phyloP scores from a whole-genome alignment of 2,113 vertebrate species.

The Trichomycterus rosablanca region DNA sequence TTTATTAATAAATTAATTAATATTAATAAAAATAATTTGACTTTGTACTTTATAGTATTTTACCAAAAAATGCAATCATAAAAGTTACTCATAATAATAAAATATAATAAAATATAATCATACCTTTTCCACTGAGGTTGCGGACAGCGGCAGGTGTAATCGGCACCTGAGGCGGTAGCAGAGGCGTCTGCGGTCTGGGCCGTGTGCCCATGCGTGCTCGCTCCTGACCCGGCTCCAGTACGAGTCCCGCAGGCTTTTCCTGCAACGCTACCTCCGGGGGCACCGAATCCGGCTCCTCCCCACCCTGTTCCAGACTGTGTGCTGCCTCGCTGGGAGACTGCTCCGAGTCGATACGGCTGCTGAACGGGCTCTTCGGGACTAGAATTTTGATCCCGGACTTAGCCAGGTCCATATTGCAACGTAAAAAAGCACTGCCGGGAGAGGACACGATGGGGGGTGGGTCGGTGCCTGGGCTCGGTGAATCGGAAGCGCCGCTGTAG shows the following conservation, averaged over 20 bases:
- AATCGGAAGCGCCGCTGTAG: constrained; percentile 43
- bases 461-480: neutral
- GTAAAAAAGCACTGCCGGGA: constrained; percentile 57
- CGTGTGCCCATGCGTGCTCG: constrained; percentile 92
- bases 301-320: constrained; percentile 78
- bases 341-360: constrained; percentile 78
- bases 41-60: too few relatives aligned
- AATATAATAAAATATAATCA: neutral
- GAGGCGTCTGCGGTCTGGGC: constrained; percentile 75
- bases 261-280: constrained; percentile 86
- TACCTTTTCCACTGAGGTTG: constrained; percentile 82
- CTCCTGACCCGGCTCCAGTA: constrained; percentile 83
- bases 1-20: too few relatives aligned
- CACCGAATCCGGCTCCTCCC: constrained; percentile 80
- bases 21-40: too few relatives aligned
- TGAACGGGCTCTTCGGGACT: constrained; percentile 93
- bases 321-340: constrained; percentile 83
- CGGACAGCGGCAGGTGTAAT: constrained; percentile 75
- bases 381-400: constrained; percentile 95
- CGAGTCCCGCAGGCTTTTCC: constrained; percentile 78
- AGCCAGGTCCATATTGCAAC: constrained; percentile 86
- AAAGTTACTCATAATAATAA: neutral
- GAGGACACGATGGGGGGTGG: constrained; percentile 38
- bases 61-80: too few relatives aligned
- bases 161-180: constrained; percentile 70